Conservation (phyloP, 1,140 invertebrate species). For the Cherax quadricarinatus region DNA sequence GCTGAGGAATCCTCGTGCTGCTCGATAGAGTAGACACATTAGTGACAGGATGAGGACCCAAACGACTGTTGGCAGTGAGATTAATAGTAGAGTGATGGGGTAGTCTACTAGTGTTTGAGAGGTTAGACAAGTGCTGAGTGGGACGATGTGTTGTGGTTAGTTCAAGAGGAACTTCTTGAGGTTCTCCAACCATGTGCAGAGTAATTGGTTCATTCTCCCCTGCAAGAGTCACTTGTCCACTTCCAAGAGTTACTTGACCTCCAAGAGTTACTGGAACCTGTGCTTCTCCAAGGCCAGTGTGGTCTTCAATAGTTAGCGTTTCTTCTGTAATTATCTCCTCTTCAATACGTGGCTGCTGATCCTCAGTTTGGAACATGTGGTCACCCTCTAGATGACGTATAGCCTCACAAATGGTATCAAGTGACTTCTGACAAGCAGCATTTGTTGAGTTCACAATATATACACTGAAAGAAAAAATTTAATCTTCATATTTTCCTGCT, state of each 20-base stretch:
- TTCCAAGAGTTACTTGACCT: slow-evolving; percentile 18
- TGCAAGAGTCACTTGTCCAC: slow-evolving; percentile 31
- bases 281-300: slow-evolving; percentile 35
- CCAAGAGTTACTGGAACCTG: slow-evolving; percentile 40
- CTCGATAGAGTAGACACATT: not conserved
- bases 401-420: slow-evolving; percentile 98
- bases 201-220: slow-evolving; percentile 63
- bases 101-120: slow-evolving; percentile 11
- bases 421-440: slow-evolving; percentile 84
- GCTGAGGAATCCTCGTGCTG: slow-evolving; percentile 29
- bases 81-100: slow-evolving; percentile 51
- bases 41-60: not conserved
- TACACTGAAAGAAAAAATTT: slow-evolving; percentile 77
- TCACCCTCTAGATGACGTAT: slow-evolving; percentile 97
- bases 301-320: slow-evolving; percentile 71
- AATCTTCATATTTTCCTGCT: not conserved
- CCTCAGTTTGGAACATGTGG: slow-evolving; percentile 83
- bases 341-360: slow-evolving; percentile 71
- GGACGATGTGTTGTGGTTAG: slow-evolving; percentile 71
- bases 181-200: slow-evolving; percentile 70
- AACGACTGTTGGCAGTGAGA: slow-evolving; percentile 37
- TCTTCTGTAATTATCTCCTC: slow-evolving; percentile 73
- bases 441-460: slow-evolving; percentile 81
- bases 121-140: slow-evolving; percentile 20
- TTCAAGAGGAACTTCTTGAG: slow-evolving; percentile 73